phyloP scores from a whole-genome alignment of 2,888 invertebrate species.

The Drosophila recens region DNA sequence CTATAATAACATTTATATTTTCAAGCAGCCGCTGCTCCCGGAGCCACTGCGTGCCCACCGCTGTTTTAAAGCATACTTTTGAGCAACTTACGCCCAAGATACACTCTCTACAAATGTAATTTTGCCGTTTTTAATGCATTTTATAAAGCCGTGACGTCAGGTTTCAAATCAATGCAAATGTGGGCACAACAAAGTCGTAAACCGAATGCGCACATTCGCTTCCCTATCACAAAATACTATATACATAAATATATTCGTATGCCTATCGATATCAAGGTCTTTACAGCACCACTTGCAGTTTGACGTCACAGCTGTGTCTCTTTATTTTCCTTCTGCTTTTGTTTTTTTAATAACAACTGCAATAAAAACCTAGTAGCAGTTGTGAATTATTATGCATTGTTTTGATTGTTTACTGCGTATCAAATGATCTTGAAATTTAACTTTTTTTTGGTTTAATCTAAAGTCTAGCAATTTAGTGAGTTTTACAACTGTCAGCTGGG shows the following conservation, averaged over 20 bases:
- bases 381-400: constrained; percentile 37
- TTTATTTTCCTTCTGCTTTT: neutral
- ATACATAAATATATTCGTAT: constrained; percentile 15
- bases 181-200: constrained; percentile 24
- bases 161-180: constrained; percentile 35
- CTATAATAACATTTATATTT: too few relatives aligned
- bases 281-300: constrained; percentile 36
- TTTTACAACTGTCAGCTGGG: constrained; percentile 15
- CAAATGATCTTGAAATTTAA: neutral
- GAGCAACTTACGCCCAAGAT: neutral
- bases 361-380: constrained; percentile 12
- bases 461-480: too few relatives aligned
- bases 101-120: neutral
- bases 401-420: constrained; percentile 2
- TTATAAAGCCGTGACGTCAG: constrained; percentile 44
- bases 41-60: too few relatives aligned
- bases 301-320: constrained; percentile 44
- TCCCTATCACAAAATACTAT: constrained; percentile 8
- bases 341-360: constrained; percentile 5
- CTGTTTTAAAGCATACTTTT: constrained; percentile 43
- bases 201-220: constrained; percentile 27
- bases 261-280: constrained; percentile 29
- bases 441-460: constrained; percentile 26
- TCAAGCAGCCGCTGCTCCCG: constrained; percentile 16
- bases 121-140: constrained; percentile 2